A percentile compares a stretch with the other conserved stretches of the same genome.
Evolutionary conservation across 2,113 vertebrate species (phyloP).

Genomic region (Actenoides hombroni): DNA sequence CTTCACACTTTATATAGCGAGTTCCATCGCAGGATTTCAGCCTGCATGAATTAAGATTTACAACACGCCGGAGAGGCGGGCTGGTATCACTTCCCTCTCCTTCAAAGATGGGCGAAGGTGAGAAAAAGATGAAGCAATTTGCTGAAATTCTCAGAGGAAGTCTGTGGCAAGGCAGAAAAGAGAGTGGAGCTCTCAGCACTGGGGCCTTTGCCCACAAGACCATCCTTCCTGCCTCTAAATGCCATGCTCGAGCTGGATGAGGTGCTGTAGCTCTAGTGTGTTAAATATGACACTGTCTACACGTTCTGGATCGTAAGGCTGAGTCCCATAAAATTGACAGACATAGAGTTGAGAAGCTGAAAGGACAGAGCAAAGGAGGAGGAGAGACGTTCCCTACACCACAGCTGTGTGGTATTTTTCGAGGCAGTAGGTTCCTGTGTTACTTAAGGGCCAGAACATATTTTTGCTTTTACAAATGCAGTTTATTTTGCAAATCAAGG

Average conservation of each 20-base stretch:
- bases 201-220: not conserved
- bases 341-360: not conserved
- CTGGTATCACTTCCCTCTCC: not conserved
- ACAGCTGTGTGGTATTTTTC: constrained; percentile 43
- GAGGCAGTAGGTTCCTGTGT: constrained; percentile 25
- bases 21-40: not conserved
- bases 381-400: not conserved
- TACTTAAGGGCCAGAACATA: constrained; percentile 50
- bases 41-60: not conserved
- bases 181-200: not conserved
- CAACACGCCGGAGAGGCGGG: not conserved
- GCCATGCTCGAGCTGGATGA: not conserved
- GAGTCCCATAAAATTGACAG: constrained; percentile 21
- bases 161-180: not conserved
- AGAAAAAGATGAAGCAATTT: constrained; percentile 3
- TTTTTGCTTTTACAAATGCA: constrained; percentile 65
- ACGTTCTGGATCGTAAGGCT: constrained; percentile 16
- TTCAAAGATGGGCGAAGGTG: not conserved
- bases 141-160: not conserved
- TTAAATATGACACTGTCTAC: constrained; percentile 7
- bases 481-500: constrained; percentile 69
- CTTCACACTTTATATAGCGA: not conserved
- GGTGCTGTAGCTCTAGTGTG: not conserved
- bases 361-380: constrained; percentile 12
- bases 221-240: constrained; percentile 1